Evolutionary conservation across 2,888 invertebrate species (phyloP), one percentile per base, ranked within the genome.

Genomic region (Embidobia sp.): DNA sequence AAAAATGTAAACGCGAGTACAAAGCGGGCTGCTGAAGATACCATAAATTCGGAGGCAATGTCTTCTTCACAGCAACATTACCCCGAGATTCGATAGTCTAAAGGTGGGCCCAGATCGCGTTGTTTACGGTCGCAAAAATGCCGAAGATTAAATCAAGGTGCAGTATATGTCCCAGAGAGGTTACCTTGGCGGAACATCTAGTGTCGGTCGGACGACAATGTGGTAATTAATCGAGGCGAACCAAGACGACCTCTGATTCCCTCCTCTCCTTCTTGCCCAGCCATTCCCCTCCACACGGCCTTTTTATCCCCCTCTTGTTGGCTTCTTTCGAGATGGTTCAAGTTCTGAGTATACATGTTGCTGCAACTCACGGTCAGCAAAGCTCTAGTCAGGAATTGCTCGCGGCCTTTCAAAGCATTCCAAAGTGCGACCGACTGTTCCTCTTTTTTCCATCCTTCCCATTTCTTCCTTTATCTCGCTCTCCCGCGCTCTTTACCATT

Each of bases 381-480:
- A 82, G 80, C 80, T 83, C 85, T 85, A 85, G 83, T 78, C 80
- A 69, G 79, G 79, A 78, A 73, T 79, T 79, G 82, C 84, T 84
- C 86, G 89, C 89, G 89, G 89, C 84, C 87, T 86, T 87, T 88
- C 89, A 89, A 89, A 89, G 89, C 89, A 89, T 89, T 89, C 89
- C 88, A 83, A 84, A 84, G 87, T 85, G 85, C 86, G 84, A 85
- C 85, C 85, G 84, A 84, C 84, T 82, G 84, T 82, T 78, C 80
- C 79, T 79, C 81, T 79, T 81, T 79, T 79, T 74, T 79, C 79
- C 75, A 67, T 76, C 77, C 64, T 75, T 55, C 73, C 64, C 78
- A 70, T 67, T 69, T 72, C 53, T 35, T 66, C 74, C 48, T 63
- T 61, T 35, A 35, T 78, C 66, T 72, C 78, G 49, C 75, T 75